phyloP scores from a whole-genome alignment of 2,888 invertebrate species.

The Nyleta sp. region DNA sequence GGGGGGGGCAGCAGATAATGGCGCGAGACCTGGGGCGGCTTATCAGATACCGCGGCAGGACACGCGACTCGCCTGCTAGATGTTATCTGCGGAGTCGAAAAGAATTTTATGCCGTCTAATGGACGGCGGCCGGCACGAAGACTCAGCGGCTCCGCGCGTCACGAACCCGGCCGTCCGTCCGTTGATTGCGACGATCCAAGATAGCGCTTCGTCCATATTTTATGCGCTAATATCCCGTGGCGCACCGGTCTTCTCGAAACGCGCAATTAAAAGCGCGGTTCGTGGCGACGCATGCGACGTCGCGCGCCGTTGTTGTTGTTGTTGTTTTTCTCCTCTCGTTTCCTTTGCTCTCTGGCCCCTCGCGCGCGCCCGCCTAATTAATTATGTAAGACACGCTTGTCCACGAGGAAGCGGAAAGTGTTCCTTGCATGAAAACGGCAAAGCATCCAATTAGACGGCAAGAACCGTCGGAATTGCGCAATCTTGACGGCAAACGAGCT shows the following conservation, averaged over 20 bases:
- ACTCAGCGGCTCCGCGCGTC: constrained; percentile 31
- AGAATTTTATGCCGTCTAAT: constrained; percentile 81
- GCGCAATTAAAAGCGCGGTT: constrained; percentile 20
- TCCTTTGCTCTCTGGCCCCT: background rate
- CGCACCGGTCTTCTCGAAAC: constrained; percentile 34
- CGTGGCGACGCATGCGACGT: constrained; percentile 19
- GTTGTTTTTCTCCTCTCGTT: too few relatives aligned
- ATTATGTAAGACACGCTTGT: constrained; percentile 51
- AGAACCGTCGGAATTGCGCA: constrained; percentile 53
- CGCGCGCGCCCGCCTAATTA: constrained; percentile 24
- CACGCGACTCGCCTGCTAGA: constrained; percentile 80
- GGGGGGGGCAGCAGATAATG: constrained; percentile 66
- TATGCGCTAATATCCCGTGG: constrained; percentile 35
- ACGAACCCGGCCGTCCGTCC: constrained; percentile 46
- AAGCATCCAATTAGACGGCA: constrained; percentile 63
- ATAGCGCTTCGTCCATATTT: constrained; percentile 50
- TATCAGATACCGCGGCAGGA: constrained; percentile 80
- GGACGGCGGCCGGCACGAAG: constrained; percentile 72
- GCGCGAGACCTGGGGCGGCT: constrained; percentile 70
- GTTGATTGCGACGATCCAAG: constrained; percentile 54
- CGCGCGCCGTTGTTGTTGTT: too few relatives aligned
- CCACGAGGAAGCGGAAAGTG: constrained; percentile 36
- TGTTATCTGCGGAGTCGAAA: constrained; percentile 79
- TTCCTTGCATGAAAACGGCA: constrained; percentile 7
- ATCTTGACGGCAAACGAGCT: constrained; percentile 67